phyloP scores from a whole-genome alignment of 2,113 vertebrate species.

The Nestor notabilis region DNA sequence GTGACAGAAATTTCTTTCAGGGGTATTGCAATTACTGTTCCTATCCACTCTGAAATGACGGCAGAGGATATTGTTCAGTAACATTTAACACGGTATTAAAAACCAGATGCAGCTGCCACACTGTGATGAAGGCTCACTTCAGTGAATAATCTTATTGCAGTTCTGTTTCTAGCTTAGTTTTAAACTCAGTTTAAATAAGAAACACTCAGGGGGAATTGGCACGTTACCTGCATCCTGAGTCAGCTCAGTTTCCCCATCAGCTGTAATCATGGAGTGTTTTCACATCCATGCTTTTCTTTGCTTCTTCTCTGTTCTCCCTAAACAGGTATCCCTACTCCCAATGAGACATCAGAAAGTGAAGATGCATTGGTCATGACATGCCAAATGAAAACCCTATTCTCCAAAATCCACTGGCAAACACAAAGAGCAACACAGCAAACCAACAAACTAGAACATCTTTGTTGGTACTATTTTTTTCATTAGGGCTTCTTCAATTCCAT shows the following conservation, averaged over 20 bases:
- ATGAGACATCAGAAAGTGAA: not conserved
- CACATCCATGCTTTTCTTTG: not conserved
- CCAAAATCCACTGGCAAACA: not conserved
- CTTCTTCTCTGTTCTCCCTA: not conserved
- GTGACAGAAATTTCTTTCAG: slow-evolving; percentile 5
- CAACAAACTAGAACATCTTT: accelerated
- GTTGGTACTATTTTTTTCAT: not conserved
- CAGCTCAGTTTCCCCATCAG: not conserved
- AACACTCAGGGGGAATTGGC: not conserved
- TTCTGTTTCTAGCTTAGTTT: not conserved
- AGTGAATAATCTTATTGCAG: not conserved
- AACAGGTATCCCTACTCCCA: not conserved
- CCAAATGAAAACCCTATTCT: not conserved
- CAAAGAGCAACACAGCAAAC: not conserved
- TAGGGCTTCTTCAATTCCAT: not conserved
- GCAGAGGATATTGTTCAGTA: not conserved
- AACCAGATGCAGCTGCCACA: not conserved
- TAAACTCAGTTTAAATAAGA: not conserved
- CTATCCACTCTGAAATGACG: not conserved
- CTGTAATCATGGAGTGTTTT: not conserved
- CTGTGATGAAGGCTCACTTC: not conserved
- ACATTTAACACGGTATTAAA: not conserved
- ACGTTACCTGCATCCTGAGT: not conserved
- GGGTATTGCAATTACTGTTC: not conserved
- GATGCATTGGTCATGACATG: not conserved